Evolutionary conservation across 2,797 vertebrate genomes (phyloP), one percentile per base, ranked within the genome.

Genomic region (Falco cherrug): DNA sequence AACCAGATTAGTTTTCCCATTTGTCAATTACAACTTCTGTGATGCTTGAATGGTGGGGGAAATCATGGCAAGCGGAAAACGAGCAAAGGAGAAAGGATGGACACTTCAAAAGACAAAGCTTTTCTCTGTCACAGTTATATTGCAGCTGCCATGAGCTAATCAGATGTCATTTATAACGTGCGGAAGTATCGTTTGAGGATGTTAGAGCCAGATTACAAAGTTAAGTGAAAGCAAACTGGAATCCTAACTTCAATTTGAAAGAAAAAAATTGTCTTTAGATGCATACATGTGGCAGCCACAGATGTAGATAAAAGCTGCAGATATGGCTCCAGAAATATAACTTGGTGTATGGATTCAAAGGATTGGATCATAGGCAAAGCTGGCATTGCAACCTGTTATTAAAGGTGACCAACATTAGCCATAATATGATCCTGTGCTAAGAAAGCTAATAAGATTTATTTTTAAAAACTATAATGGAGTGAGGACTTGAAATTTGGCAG

Each of bases 261-360:
- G 67, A 43, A 5, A 29, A 57, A 16, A 22, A 7, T 16, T 25
- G 29, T 35, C 68, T 50, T 12, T 18, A 57, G 71, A 37, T 60
- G 57, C 45, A 53, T 2, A 57, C 50, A 53, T 43, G 53, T 77
- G 60, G 37, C 68, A 82, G 90, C 20, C 65, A 43, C 31, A 68
- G 81, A 39, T 71, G 75, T 26, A 90, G 89, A 50, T 43, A 88
- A 71, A 71, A 85, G 84, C 48, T 96, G 89, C 60, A 93, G 89
- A 74, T 80, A 70, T 50, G 45, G 59, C 47, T n/a, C 28, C 73
- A 78, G 86, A 78, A 91, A 63, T 54, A 57, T 47, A 82, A 4
- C 75, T 60, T 74, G 21, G 11, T 8, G 51, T 24, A 9, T 53
- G 71, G 35, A 22, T 45, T 21, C 39, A 59, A 70, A 91, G 67